Evolutionary conservation across 2,797 vertebrate species (phyloP), one percentile per base, ranked within the genome.

Genomic region (Epinephelus awoara): DNA sequence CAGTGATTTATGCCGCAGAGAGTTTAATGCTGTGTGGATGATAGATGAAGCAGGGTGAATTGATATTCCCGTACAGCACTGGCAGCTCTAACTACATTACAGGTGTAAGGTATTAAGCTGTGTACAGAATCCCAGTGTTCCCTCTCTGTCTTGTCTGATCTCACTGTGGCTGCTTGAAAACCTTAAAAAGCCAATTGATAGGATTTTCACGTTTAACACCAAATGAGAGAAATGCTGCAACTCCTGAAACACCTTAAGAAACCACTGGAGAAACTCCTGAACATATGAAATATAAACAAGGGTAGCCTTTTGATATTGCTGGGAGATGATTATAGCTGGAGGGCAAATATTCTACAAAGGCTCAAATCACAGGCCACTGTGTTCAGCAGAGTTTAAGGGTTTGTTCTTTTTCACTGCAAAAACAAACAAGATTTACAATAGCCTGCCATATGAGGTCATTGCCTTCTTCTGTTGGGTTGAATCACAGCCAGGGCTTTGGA

Each of bases 111-210:
- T 66, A n/a, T 72, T 67, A 67, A 77, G 42, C 52, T 63, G 61
- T 67, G 77, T 63, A 57, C 57, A 62, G 77, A 72, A 77, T 75
- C 62, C 18, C 7, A 61, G 63, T 67, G 61, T 58, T 52, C 70
- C 38, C n/a, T 52, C 11, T 25, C 61, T 42, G 47, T 75, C 72
- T 10, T 4, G 7, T 65, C 47, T 29, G 11, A 75, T 68, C 29
- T 73, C 69, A 29, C 38, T 5, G 21, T 1, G 10, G 25, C 40
- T 11, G 13, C 29, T 64, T 54, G 19, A 52, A 72, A 50, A 49
- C 23, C 11, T 27, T 1, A 8, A 9, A 63, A 74, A 29, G 67
- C 27, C 38, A 58, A 40, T 25, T 19, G 21, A 23, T 46, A 68
- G 11, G 50, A 38, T 66, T 72, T 57, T 74, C 7, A 25, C 55